These are phyloP conservation scores for Chamaea fasciata DNA, from an alignment of 2,113 vertebrate species.

Conservation along the genomic window DNA sequence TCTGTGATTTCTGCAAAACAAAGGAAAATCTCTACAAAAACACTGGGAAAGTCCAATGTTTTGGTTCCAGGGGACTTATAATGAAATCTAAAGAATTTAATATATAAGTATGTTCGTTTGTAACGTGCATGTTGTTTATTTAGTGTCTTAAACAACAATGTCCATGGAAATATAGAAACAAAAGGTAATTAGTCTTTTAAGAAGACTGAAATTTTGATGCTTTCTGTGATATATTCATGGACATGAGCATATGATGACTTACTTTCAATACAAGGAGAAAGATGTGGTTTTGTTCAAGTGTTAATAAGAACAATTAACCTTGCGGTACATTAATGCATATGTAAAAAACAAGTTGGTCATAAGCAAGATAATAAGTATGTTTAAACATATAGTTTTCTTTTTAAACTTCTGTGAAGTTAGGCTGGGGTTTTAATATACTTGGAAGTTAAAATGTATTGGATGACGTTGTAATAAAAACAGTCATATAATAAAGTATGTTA, in stretches of 20 bases:
- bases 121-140: neutral
- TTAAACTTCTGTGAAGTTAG: neutral
- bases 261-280: neutral
- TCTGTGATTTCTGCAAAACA: neutral
- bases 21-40: neutral
- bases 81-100: neutral
- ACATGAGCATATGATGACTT: neutral
- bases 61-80: neutral
- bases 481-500: neutral
- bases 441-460: neutral
- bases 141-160: neutral
- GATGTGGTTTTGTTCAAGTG: neutral
- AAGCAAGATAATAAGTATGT: neutral
- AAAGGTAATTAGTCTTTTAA: neutral
- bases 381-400: neutral
- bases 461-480: neutral
- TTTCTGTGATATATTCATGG: neutral
- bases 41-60: neutral
- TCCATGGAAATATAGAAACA: neutral
- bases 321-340: neutral
- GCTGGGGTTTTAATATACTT: neutral
- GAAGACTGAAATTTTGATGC: neutral
- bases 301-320: neutral
- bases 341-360: neutral
- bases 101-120: neutral